Evolutionary conservation across 2,888 invertebrate genomes (phyloP), one percentile per base, ranked within the genome.

Genomic region (Polyommatus iphigenia): DNA sequence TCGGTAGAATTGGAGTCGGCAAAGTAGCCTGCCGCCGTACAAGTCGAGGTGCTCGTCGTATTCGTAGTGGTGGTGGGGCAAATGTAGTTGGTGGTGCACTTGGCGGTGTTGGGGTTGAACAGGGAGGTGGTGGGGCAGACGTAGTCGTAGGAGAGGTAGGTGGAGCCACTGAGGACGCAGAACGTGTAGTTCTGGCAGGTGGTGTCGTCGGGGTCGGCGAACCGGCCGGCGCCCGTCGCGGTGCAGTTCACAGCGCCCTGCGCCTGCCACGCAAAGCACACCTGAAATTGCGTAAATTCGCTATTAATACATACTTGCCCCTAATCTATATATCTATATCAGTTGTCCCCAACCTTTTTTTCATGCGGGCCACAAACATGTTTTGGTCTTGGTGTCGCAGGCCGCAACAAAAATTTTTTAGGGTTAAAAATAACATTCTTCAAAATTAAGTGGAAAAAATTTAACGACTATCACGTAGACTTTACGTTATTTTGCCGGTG

Each of bases 131-230:
- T 85, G 0, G 93, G 92, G 78, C 94, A 94, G n/a, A 85, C 86
- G 83, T 92, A 93, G 83, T 88, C 82, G 82, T 91, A 93, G 8
- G 88, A 79, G 18, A 87, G 2, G 79, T 86, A 92, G 36, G 83
- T 81, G 62, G 79, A 80, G n/a, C 79, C 85, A 62, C 82, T 83
- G 79, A 83, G 81, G 79, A 89, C 85, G 81, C 94, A 94, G 3
- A 89, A 85, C 2, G 90, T 91, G 83, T 94, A 94, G 81, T 89
- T 91, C 81, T 89, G 82, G 82, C 94, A 94, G 57, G 89, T 90
- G 0, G 91, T 82, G 83, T 94, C 94, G 5, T 79, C 82, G 1
- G 88, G 83, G 79, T 94, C 89, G 0, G 90, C 86, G 81, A 88
- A 89, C 2, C 92, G 88, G 3, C 94, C 93, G 2, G 86, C 86